phyloP scores from a whole-genome alignment of 2,888 invertebrate species.

The Idaea biselata region DNA sequence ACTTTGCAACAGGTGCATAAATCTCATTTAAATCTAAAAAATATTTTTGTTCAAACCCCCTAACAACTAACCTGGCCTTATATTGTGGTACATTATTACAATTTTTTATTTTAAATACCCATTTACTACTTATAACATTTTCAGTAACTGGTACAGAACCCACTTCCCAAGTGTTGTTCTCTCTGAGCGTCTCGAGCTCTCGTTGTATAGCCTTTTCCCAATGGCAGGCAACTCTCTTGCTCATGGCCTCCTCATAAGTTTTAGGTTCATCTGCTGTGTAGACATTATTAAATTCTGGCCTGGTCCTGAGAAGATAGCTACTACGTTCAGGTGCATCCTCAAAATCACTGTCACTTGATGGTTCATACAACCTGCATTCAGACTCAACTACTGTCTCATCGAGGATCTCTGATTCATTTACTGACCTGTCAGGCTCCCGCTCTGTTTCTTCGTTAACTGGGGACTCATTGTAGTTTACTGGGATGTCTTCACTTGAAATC shows the following conservation, averaged over 20 bases:
- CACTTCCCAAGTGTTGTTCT: conserved; percentile 23
- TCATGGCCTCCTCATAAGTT: conserved; percentile 25
- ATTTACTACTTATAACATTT: conserved; percentile 6
- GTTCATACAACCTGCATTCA: too few species aligned
- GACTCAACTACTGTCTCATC: too few species aligned
- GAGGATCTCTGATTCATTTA: too few species aligned
- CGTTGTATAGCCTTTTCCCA: conserved; percentile 26
- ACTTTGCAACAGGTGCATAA: not conserved
- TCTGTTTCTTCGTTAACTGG: too few species aligned
- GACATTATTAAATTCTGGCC: too few species aligned
- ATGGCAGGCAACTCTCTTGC: conserved; percentile 15
- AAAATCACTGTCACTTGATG: too few species aligned
- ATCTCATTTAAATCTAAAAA: not conserved
- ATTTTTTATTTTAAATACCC: conserved; percentile 15
- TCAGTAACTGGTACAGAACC: not conserved
- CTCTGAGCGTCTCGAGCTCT: conserved; percentile 23
- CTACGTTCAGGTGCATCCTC: too few species aligned
- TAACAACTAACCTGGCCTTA: not conserved
- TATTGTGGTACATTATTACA: not conserved
- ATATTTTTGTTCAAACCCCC: not conserved
- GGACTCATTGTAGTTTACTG: too few species aligned
- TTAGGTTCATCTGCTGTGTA: conserved; percentile 15
- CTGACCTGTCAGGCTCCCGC: too few species aligned
- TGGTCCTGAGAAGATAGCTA: too few species aligned
- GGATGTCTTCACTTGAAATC: too few species aligned